Base-by-base conservation (phyloP, 2,797 vertebrate genomes). In the Hypotaenidia philippensis region DNA sequence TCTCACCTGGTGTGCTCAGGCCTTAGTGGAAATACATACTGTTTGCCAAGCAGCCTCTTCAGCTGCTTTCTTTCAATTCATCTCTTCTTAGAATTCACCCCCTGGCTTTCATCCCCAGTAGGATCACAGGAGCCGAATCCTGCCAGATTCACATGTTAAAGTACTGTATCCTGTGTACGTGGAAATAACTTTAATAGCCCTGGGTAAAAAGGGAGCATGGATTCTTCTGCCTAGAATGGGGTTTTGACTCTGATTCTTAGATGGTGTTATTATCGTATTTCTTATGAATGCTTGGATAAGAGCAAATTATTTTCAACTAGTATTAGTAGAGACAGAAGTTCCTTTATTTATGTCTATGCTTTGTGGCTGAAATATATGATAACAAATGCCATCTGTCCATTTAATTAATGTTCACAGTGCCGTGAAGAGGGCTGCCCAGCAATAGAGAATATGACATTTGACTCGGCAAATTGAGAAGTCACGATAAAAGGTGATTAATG, bases 401-500 rank as follows among this genome's bases (percentile, higher is more conserved):
- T 92, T 93, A 96, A 95, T 90, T 89, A 89, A 76, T 84, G 59
- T 40, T 86, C 36, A 41, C 5, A 26, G 61, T 5, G 9, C 47
- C 79, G 57, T 6, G 9, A 50, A 26, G 29, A 59, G 52, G 49
- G 31, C 70, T 72, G 21, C 34, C 29, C 57, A 76, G 85, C 81
- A 60, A 19, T 15, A 65, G 63, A 50, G 44, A 96, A 77, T 45
- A 72, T 40, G 91, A 90, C 93, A 87, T 96, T 93, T 96, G 93
- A 93, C 90, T 92, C 10, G 5, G 50, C n/a, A 93, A 92, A 87
- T 69, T 3, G 9, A 91, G 79, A 97, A 93, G 41, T 64, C 71
- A 23, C 27, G 74, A 52, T 92, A 53, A 96, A 83, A 95, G 89
- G 86, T 94, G 89, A 91, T 90, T 89, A 83, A 74, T 92, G 10